These are phyloP conservation scores for Kryptopterus vitreolus DNA, from an alignment of 2,797 vertebrate genomes.

Conservation along the genomic window DNA sequence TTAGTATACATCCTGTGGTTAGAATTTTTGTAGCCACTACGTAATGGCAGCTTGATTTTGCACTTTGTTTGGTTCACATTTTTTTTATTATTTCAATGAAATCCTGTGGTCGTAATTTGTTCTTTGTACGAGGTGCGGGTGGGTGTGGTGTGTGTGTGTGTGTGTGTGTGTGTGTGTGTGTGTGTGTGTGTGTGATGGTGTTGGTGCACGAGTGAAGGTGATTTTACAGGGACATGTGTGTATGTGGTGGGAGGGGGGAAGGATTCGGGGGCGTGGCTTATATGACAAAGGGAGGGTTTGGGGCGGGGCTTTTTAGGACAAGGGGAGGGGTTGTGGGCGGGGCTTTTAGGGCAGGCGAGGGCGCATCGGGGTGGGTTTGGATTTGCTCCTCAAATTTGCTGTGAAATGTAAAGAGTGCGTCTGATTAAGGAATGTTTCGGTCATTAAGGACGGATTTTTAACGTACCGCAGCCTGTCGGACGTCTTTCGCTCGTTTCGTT, in stretches of 20 bases:
- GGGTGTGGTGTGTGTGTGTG: constrained; percentile 19
- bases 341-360: no score
- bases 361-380: no score
- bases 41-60: constrained; percentile 56
- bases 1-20: constrained; percentile 50
- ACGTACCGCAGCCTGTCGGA: no score
- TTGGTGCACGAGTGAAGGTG: constrained; percentile 3
- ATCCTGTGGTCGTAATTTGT: constrained; percentile 53
- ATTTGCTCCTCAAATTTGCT: constrained; percentile 40
- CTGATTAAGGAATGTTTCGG: no score
- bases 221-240: neutral
- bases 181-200: neutral
- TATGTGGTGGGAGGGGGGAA: neutral
- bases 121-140: constrained; percentile 45
- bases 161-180: neutral
- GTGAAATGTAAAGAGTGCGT: constrained; percentile 41
- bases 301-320: no score
- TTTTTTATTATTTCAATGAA: constrained; percentile 58
- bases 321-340: no score
- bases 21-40: constrained; percentile 41
- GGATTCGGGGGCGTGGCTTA: neutral
- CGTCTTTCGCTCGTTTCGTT: no score
- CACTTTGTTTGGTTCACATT: constrained; percentile 48
- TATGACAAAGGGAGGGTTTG: neutral
- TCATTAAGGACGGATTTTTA: no score